Base-by-base conservation (phyloP, 2,797 vertebrate genomes). In the Mus caroli region DNA sequence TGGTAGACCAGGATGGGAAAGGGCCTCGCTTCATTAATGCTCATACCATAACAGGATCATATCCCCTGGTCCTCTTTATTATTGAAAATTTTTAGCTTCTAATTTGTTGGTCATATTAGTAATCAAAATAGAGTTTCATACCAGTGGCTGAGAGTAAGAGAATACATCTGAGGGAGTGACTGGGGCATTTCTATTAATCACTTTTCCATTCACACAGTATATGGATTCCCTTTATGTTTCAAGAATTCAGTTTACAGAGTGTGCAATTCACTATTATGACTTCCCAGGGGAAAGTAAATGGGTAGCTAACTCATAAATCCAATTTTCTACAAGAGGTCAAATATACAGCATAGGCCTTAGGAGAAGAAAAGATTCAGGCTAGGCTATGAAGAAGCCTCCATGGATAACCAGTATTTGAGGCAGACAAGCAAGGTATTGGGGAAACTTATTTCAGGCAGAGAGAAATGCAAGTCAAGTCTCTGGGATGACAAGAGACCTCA, bases 111-210 rank as follows among this genome's bases (percentile, higher is more conserved):
- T 91, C 76, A 67, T 34, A 14, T 64, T 34, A 64, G 58, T 82
- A 46, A 82, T 79, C n/a, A 90, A 86, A 93, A 93, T 75, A 40
- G 24, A 77, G 7, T 93, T 96, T 87, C 58, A 64, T 75, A 40
- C 50, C 37, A 50, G 34, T 87, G 40, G 15, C 78, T 54, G 50
- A 50, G 31, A 80, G 43, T 90, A 73, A 88, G 26, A 10, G 6
- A 75, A 40, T 91, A 67, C 26, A 37, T 60, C 90, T 93, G 67
- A 80, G 19, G 43, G 13, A 58, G 34, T n/a, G 4, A 58, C 12
- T 8, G 58, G 9, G 26, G 37, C 19, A 50, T 56, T 93, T 80
- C 43, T 73, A 34, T 64, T 17, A 31, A n/a, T 80, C 77, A 43
- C 87, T 80, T 79, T 62, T 87, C 50, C 50, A 77, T 52, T 2